Percentiles rank a stretch among this genome's conserved stretches.
phyloP scores from a whole-genome alignment of 2,888 invertebrate genomes.

The Archaeoteleia sp. region DNA sequence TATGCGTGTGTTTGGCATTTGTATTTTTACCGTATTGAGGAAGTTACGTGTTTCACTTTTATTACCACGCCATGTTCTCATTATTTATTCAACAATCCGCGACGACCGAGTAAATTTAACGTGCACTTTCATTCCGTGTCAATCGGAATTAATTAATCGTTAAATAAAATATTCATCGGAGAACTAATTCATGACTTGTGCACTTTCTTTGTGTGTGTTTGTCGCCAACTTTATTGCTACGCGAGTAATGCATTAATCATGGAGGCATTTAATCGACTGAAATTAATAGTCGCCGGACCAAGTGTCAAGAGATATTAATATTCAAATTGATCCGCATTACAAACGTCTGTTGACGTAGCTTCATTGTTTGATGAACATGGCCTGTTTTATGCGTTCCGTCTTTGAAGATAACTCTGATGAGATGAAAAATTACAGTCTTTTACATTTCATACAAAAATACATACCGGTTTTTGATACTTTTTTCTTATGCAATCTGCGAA shows the following conservation, averaged over 20 bases:
- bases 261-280: background rate
- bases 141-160: conserved; percentile 1
- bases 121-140: too few relatives aligned
- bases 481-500: too few relatives aligned
- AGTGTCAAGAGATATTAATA: conserved; percentile 7
- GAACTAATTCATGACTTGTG: conserved; percentile 1
- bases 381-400: too few relatives aligned
- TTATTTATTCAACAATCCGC: background rate
- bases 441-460: too few relatives aligned
- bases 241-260: conserved; percentile 4
- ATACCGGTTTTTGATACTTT: too few relatives aligned
- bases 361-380: too few relatives aligned
- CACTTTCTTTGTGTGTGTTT: background rate
- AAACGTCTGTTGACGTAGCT: background rate
- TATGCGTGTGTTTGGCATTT: too few relatives aligned
- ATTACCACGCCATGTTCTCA: background rate
- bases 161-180: background rate
- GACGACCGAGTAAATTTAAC: background rate
- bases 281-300: conserved; percentile 8
- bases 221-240: background rate
- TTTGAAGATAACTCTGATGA: too few relatives aligned
- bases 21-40: too few relatives aligned
- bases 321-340: background rate
- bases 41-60: too few relatives aligned
- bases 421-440: too few relatives aligned